Evolutionary conservation across 2,113 vertebrate species (phyloP).

Genomic region (Asarcornis scutulata): DNA sequence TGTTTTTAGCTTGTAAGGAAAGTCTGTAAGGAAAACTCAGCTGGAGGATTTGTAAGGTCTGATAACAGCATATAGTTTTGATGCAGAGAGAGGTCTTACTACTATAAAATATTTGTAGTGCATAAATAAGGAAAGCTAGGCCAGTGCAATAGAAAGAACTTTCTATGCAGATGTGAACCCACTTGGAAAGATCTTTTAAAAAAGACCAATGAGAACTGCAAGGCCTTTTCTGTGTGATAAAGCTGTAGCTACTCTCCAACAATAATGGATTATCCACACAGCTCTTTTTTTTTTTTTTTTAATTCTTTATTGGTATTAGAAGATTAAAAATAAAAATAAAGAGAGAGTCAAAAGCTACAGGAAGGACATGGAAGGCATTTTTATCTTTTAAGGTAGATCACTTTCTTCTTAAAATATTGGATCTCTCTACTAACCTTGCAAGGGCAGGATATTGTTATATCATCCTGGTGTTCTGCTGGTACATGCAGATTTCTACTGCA

Average conservation of each 20-base stretch:
- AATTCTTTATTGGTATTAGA: neutral
- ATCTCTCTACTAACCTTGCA: neutral
- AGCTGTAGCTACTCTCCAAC: neutral
- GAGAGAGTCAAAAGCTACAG: neutral
- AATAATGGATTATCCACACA: neutral
- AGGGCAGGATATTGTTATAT: neutral
- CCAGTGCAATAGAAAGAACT: neutral
- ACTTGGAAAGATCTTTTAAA: neutral
- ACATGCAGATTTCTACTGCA: neutral
- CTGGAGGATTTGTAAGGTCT: neutral
- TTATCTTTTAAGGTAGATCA: neutral
- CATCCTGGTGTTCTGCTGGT: neutral
- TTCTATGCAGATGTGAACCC: neutral
- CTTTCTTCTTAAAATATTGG: neutral
- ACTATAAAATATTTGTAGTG: neutral
- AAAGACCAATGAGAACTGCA: neutral
- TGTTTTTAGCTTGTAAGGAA: neutral
- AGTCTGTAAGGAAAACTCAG: neutral
- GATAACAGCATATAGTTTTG: neutral
- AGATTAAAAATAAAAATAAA: neutral
- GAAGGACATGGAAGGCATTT: neutral
- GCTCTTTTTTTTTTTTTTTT: accelerated
- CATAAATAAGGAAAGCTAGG: neutral
- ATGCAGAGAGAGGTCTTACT: neutral
- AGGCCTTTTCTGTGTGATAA: neutral